Percentiles rank a stretch among this genome's conserved stretches.
Evolutionary conservation across 1,140 invertebrate species (phyloP).

Genomic region (Cataglyphis hispanica): DNA sequence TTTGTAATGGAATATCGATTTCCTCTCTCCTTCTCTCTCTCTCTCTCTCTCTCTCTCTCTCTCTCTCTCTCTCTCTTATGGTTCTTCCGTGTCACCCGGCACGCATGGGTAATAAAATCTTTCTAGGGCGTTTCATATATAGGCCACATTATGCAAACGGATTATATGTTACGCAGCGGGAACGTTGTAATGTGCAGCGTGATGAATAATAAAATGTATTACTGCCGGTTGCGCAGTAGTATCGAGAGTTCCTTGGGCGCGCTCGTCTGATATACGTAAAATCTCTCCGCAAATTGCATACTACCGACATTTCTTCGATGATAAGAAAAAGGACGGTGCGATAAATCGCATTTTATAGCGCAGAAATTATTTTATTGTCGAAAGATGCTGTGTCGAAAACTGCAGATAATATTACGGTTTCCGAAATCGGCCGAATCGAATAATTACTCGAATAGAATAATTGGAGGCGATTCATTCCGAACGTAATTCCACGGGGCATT

Average conservation of each 20-base stretch:
- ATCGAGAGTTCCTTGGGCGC: conserved; percentile 33
- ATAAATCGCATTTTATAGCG: conserved; percentile 52
- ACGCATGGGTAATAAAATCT: conserved; percentile 39
- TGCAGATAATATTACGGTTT: conserved; percentile 42
- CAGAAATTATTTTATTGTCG: conserved; percentile 49
- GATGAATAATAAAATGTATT: conserved; percentile 70
- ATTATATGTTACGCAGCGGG: conserved; percentile 59
- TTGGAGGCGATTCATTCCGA: conserved; percentile 46
- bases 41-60: too few relatives aligned
- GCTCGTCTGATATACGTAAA: conserved; percentile 30
- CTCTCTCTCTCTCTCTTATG: conserved; percentile 11
- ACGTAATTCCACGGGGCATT: conserved; percentile 40
- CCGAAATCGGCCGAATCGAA: conserved; percentile 12
- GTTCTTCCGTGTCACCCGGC: conserved; percentile 46
- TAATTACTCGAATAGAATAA: conserved; percentile 61
- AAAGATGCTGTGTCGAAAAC: conserved; percentile 33
- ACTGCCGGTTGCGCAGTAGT: conserved; percentile 25
- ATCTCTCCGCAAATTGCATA: conserved; percentile 36
- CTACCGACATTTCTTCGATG: conserved; percentile 22
- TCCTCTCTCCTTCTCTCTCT: neutral
- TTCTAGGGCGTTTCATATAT: conserved; percentile 30
- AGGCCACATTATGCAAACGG: conserved; percentile 57
- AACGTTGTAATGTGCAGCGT: conserved; percentile 45
- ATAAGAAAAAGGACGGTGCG: conserved; percentile 5
- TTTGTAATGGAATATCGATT: conserved; percentile 54